phyloP scores from a whole-genome alignment of 1,140 invertebrate genomes.

The Episyrphus balteatus region DNA sequence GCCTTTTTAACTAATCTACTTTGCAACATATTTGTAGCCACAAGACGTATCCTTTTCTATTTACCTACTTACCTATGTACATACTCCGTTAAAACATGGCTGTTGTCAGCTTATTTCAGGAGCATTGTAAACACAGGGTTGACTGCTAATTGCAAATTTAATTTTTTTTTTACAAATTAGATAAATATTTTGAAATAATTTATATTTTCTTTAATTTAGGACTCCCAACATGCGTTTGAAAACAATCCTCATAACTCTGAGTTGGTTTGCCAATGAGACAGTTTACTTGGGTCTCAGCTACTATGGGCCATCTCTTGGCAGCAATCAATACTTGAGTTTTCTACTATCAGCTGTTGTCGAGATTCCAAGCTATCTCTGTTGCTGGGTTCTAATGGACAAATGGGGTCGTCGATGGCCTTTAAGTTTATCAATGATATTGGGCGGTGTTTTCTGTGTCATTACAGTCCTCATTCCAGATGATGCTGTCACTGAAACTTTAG shows the following conservation, averaged over 20 bases:
- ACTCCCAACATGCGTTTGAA: conserved; percentile 79
- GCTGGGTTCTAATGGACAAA: conserved; percentile 74
- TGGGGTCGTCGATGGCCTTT: conserved; percentile 75
- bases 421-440: conserved; percentile 66
- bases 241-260: conserved; percentile 53
- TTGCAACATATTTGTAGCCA: no score
- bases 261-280: conserved; percentile 63
- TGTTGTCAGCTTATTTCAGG: no score
- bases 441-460: conserved; percentile 64
- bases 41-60: no score
- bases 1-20: no score
- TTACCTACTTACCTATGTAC: no score
- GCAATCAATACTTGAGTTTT: conserved; percentile 75
- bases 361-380: conserved; percentile 71
- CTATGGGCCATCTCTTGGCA: conserved; percentile 73
- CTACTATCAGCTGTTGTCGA: conserved; percentile 72
- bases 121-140: no score
- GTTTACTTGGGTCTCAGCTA: conserved; percentile 73
- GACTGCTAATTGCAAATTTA: no score
- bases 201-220: conserved; percentile 17
- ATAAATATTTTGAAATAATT: no score
- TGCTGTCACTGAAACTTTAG: conserved; percentile 56
- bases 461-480: conserved; percentile 67
- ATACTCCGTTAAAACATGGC: no score
- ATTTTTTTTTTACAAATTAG: no score